Percentiles rank a stretch among this genome's conserved stretches.
phyloP scores from a whole-genome alignment of 2,888 invertebrate genomes.

The Nipponacmea schrenckii region DNA sequence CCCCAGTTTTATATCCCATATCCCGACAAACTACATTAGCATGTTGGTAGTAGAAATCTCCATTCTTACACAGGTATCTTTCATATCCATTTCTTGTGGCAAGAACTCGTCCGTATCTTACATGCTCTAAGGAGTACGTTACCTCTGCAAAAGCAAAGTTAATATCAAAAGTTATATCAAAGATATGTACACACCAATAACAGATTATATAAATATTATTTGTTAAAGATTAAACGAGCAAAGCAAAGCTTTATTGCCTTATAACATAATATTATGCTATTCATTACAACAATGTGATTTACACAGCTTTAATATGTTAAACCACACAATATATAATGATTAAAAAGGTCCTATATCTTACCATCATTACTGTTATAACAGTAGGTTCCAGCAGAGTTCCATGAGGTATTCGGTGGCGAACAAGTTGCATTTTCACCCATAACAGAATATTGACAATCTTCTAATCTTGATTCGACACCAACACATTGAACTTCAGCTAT shows the following conservation, averaged over 20 bases:
- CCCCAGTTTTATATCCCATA: neutral
- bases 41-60: neutral
- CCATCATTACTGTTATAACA: neutral
- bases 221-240: too few species aligned
- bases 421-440: neutral
- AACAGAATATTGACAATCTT: neutral
- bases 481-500: neutral
- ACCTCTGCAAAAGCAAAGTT: neutral
- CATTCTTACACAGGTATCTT: neutral
- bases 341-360: too few species aligned
- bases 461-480: neutral
- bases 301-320: too few species aligned
- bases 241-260: too few species aligned
- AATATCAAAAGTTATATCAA: too few species aligned
- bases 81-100: neutral
- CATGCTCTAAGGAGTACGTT: neutral
- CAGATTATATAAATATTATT: too few species aligned
- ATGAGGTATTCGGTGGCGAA: neutral
- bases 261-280: too few species aligned
- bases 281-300: too few species aligned
- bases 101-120: neutral
- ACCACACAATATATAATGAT: too few species aligned
- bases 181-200: too few species aligned
- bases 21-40: neutral
- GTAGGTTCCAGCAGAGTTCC: neutral